Conservation (phyloP, 2,797 vertebrate species). For the Microctenopoma lineatum region DNA sequence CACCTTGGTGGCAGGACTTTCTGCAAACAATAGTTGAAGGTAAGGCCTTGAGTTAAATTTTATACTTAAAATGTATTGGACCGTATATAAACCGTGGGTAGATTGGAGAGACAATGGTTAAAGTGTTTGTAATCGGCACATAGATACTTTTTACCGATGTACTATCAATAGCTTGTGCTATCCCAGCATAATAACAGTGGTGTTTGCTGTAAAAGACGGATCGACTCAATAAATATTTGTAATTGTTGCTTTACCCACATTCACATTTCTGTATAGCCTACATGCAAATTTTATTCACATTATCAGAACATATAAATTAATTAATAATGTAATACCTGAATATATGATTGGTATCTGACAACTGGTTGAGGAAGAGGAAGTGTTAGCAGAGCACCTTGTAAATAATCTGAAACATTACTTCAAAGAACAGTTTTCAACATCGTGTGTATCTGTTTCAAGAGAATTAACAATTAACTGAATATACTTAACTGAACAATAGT, state of each 20-base stretch:
- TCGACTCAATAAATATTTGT: background rate
- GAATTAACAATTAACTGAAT: background rate
- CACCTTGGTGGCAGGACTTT: slow-evolving; percentile 17
- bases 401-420: slow-evolving; percentile 1
- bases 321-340: background rate
- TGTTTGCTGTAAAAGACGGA: background rate
- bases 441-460: background rate
- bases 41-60: slow-evolving; percentile 51
- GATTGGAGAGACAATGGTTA: slow-evolving; percentile 17
- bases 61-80: background rate
- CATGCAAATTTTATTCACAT: background rate
- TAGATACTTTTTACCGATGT: background rate
- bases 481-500: background rate
- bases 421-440: background rate
- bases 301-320: background rate
- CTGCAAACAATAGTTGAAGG: slow-evolving; percentile 46
- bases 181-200: background rate
- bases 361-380: slow-evolving; percentile 56
- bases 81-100: background rate
- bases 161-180: background rate
- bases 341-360: background rate
- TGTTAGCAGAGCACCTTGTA: slow-evolving; percentile 2
- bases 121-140: background rate
- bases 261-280: too few relatives aligned
- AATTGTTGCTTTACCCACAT: background rate